Evolutionary conservation across 2,888 invertebrate genomes (phyloP).

Genomic region (Caenorhabditis sp.): DNA sequence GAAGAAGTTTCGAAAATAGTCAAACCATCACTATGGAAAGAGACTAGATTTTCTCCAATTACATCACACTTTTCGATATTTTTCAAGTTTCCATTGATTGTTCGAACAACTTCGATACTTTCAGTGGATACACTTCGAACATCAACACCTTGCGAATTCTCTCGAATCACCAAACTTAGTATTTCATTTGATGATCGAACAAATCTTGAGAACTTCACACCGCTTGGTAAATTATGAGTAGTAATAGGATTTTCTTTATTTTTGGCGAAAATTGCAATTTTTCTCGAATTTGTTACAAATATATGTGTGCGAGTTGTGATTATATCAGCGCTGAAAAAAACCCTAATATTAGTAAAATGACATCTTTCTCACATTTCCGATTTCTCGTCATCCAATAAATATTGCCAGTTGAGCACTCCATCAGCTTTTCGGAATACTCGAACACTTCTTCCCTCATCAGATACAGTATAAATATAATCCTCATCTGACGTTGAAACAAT

Average conservation of each 20-base stretch:
- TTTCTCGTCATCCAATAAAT: constrained; percentile 11
- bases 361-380: constrained; percentile 3
- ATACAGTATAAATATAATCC: constrained; percentile 41
- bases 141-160: neutral
- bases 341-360: neutral
- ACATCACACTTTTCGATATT: neutral
- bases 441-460: constrained; percentile 41
- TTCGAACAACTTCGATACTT: neutral
- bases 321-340: constrained; percentile 3
- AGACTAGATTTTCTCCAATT: neutral
- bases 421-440: constrained; percentile 47
- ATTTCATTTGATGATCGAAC: neutral
- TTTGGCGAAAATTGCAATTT: neutral
- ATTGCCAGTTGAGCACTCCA: constrained; percentile 47
- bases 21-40: constrained; percentile 6
- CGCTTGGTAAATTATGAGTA: neutral
- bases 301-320: neutral
- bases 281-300: neutral
- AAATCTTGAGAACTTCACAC: neutral
- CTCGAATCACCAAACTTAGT: neutral
- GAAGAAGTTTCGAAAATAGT: neutral
- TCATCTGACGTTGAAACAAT: neutral
- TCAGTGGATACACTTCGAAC: neutral
- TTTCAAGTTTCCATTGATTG: neutral
- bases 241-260: neutral